Base-by-base conservation (phyloP, 2,113 vertebrate genomes). In the Serinus canaria region DNA sequence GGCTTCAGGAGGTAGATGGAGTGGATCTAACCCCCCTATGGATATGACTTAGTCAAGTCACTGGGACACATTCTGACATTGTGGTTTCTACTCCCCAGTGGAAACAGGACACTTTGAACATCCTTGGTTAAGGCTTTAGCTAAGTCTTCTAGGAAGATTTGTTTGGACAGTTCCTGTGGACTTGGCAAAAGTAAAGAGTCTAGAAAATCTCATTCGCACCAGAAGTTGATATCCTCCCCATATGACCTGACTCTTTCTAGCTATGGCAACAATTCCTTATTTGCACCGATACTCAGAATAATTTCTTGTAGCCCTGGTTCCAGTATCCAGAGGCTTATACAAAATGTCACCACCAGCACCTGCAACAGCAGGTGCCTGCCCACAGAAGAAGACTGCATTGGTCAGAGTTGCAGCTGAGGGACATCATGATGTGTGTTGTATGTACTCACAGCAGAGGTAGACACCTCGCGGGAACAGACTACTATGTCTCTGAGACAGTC, bases 161-260 rank as follows among this genome's bases (percentile, higher is more conserved):
- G 4, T 39, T 86, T 44, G 39, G 64, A 80, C 30, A 59, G 52
- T 68, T 94, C 39, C 56, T 2, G 10, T 37, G 80, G 35, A 84
- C 23, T 44, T 53, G 52, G 56, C 47, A 72, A 95, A 95, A 87
- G 83, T 60, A 94, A 53, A 70, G 18, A 94, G 68, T 60, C 39
- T 78, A 52, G 91, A 96, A 95, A 96, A 91, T 64, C 69, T 55
- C 66, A 72, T 64, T 91, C 91, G 72, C 10, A 68, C 17, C 47
- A 80, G 58, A 13, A 85, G 23, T 12, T 82, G 70, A 87, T 83
- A 80, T 30, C 20, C 37, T 84, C 56, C 80, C 44, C 89, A 23
- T 0, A 3, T 67, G 73, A 59, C 16, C 60, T 83, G 52, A 74
- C 47, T 86, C 58, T 7, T 93, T 52, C 56, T 83, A 68, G 56